Percentiles rank a stretch among this genome's conserved stretches.
Evolutionary conservation across 2,888 invertebrate species (phyloP).

Genomic region (Pharmacophagus antenor): DNA sequence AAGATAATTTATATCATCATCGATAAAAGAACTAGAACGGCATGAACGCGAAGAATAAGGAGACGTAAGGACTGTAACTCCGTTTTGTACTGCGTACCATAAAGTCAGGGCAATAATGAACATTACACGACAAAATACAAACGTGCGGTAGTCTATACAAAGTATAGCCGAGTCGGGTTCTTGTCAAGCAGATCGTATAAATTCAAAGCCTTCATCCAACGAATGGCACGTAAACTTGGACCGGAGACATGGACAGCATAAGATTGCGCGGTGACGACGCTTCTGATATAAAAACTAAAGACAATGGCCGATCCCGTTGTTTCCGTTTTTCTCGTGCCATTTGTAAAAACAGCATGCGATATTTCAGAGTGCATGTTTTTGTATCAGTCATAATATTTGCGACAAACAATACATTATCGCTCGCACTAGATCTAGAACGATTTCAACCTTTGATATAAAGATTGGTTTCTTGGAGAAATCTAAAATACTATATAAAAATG

Average conservation of each 20-base stretch:
- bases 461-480: not conserved
- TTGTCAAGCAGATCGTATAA: constrained; percentile 64
- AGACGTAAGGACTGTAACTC: constrained; percentile 32
- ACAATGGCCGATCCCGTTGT: constrained; percentile 19
- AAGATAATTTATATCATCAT: constrained; percentile 22
- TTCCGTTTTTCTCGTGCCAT: constrained; percentile 13
- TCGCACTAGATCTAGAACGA: not conserved
- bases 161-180: constrained; percentile 40
- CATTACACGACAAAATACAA: constrained; percentile 36
- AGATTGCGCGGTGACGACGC: constrained; percentile 29
- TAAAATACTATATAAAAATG: too few species aligned
- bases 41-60: constrained; percentile 20
- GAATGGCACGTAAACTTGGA: constrained; percentile 49
- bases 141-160: constrained; percentile 42
- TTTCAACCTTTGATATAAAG: not conserved
- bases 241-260: constrained; percentile 40
- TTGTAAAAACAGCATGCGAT: constrained; percentile 15
- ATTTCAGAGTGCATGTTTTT: constrained; percentile 11
- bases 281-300: constrained; percentile 22
- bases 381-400: constrained; percentile 1
- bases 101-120: constrained; percentile 31
- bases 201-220: constrained; percentile 51
- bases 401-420: constrained; percentile 4
- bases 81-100: constrained; percentile 27
- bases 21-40: constrained; percentile 25